Evolutionary conservation across 2,113 vertebrate species (phyloP), one percentile per base, ranked within the genome.

Genomic region (Gobius niger): DNA sequence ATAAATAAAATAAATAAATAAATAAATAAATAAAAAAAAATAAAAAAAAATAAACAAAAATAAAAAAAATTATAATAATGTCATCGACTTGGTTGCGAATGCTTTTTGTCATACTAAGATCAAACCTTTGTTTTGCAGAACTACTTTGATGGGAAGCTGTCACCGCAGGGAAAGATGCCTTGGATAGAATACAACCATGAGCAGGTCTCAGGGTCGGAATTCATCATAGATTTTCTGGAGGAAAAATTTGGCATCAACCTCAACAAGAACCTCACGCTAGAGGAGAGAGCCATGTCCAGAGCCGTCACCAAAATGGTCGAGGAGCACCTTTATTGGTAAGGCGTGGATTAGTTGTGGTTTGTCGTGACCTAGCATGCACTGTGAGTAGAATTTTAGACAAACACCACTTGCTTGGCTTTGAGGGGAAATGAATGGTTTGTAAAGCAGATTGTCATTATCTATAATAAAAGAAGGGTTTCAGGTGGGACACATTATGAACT

Each of bases 171-270:
- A 54, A 98, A 96, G 83, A 99, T 99, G 97, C 97, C 97, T 63
- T 99, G 97, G 97, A 95, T 99, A 63, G 96, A 99, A 91, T 98
- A 98, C 90, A 98, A 98, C 86, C 93, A 96, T 56, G 90, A 96
- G 87, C 94, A 95, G 68, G 95, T 94, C 24, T 98, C 95, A 62
- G 96, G 96, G 72, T 96, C 95, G 0, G 97, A 99, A 88, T 98
- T 98, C 83, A 98, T 99, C 63, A 94, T 99, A 68, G 96, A 98
- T 84, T 99, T 99, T 77, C 90, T 99, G 91, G 96, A 98, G 89
- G 96, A 98, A 88, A 97, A 98, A 70, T 95, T 99, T 82, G 97
- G 96, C 15, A 93, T 96, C 81, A 96, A 95, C 87, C 92, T 99
- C 77, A 96, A 98, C 85, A 95, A 93, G 83, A 92, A 94, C 89